Evolutionary conservation across 1,140 invertebrate genomes (phyloP).

Genomic region (Aradophagus sp.): DNA sequence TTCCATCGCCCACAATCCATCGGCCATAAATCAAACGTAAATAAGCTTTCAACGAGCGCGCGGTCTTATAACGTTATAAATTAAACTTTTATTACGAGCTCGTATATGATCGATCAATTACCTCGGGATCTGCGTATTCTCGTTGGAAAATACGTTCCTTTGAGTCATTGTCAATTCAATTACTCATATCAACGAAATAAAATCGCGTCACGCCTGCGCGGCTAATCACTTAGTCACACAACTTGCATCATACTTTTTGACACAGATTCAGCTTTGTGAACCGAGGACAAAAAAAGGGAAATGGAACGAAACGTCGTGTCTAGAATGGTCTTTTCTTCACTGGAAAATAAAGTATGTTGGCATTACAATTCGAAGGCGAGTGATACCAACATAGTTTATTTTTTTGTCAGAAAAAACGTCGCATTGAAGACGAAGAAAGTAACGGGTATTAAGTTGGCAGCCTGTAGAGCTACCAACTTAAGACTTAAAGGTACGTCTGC

Average conservation of each 20-base stretch:
- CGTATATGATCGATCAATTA: conserved; percentile 47
- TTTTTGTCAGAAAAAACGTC: too few relatives aligned
- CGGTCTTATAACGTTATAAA: conserved; percentile 17
- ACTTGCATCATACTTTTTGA: conserved; percentile 28
- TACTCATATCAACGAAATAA: conserved; percentile 43
- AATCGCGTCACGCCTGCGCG: conserved; percentile 9
- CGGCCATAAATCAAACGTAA: conserved; percentile 23
- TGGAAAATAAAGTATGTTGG: too few relatives aligned
- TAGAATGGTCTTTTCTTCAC: too few relatives aligned
- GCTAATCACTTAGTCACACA: conserved; percentile 42
- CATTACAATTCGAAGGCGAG: too few relatives aligned
- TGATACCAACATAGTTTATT: too few relatives aligned
- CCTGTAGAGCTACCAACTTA: too few relatives aligned
- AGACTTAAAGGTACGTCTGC: too few relatives aligned
- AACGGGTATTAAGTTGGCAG: too few relatives aligned
- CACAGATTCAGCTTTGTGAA: conserved; percentile 11
- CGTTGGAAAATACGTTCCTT: conserved; percentile 37
- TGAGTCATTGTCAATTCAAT: conserved; percentile 39
- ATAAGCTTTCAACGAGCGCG: conserved; percentile 15
- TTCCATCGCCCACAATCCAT: too few relatives aligned
- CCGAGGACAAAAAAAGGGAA: too few relatives aligned
- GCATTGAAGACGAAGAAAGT: too few relatives aligned
- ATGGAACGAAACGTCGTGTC: too few relatives aligned
- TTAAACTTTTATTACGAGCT: conserved; percentile 28
- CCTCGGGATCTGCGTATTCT: conserved; percentile 37